Conservation (phyloP, 2,888 invertebrate species). For the Bombylius major region DNA sequence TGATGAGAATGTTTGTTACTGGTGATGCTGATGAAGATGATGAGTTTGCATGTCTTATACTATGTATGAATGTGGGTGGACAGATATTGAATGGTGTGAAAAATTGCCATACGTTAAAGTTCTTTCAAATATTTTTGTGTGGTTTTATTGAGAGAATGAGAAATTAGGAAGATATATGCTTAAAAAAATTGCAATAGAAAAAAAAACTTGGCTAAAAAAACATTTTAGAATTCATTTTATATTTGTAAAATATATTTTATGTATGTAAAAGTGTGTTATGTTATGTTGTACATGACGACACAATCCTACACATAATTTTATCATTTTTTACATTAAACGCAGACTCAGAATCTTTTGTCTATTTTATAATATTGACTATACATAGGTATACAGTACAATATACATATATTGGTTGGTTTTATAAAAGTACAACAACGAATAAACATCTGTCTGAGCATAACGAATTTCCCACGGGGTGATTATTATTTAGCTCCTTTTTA, state of each 20-base stretch:
- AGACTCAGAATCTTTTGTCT: not conserved
- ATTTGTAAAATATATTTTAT: too few relatives aligned
- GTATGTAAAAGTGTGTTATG: too few relatives aligned
- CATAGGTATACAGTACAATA: too few relatives aligned
- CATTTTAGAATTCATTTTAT: too few relatives aligned
- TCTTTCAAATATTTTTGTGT: conserved; percentile 6
- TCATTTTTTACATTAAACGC: not conserved
- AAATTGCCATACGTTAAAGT: conserved; percentile 32
- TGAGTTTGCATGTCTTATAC: not conserved
- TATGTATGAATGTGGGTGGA: not conserved
- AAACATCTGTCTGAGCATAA: conserved; percentile 13
- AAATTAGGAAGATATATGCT: not conserved
- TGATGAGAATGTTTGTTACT: not conserved
- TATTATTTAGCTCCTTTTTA: conserved; percentile 18
- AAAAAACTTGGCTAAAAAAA: too few relatives aligned
- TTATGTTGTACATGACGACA: too few relatives aligned
- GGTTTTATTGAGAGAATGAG: not conserved
- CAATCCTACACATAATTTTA: too few relatives aligned
- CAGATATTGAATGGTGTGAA: conserved; percentile 27
- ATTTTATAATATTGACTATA: not conserved
- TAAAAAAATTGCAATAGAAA: too few relatives aligned
- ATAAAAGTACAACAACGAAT: not conserved
- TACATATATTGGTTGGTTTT: not conserved
- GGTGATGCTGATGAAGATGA: not conserved
- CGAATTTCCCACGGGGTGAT: conserved; percentile 36